Conservation (phyloP, 2,797 vertebrate genomes). For the Rhinatrema bivittatum region DNA sequence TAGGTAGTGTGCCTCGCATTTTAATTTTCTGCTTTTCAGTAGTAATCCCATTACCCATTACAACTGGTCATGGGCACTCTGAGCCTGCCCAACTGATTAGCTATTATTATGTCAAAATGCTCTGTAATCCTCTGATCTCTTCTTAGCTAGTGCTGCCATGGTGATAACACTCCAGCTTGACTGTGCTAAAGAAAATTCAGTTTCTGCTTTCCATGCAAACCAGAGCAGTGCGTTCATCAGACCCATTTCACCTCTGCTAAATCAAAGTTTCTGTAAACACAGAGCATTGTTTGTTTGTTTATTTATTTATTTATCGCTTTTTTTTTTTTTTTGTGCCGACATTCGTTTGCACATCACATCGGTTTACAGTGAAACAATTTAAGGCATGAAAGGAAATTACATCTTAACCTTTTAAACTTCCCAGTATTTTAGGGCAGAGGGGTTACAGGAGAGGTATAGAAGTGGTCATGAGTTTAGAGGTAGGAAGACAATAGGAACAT, state of each 20-base stretch:
- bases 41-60: constrained; percentile 28
- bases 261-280: neutral
- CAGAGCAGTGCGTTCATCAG: neutral
- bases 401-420: too few species aligned
- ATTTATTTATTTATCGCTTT: too few species aligned
- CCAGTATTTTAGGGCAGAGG: too few species aligned
- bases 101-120: constrained; percentile 30
- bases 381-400: too few species aligned
- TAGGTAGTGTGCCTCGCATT: too few species aligned
- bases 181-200: constrained; percentile 1
- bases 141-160: constrained; percentile 13
- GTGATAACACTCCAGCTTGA: constrained; percentile 8
- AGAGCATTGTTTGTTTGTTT: neutral
- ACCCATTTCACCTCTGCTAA: neutral
- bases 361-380: too few species aligned
- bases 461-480: too few species aligned
- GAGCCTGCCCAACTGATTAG: constrained; percentile 28
- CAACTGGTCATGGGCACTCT: constrained; percentile 14
- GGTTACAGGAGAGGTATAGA: too few species aligned
- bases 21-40: too few species aligned
- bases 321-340: too few species aligned
- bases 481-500: too few species aligned
- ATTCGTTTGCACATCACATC: too few species aligned
- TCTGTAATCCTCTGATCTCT: constrained; percentile 27
- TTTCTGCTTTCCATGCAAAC: neutral